Base-by-base conservation (phyloP, 2,797 vertebrate species). In the Propithecus deckenii region DNA sequence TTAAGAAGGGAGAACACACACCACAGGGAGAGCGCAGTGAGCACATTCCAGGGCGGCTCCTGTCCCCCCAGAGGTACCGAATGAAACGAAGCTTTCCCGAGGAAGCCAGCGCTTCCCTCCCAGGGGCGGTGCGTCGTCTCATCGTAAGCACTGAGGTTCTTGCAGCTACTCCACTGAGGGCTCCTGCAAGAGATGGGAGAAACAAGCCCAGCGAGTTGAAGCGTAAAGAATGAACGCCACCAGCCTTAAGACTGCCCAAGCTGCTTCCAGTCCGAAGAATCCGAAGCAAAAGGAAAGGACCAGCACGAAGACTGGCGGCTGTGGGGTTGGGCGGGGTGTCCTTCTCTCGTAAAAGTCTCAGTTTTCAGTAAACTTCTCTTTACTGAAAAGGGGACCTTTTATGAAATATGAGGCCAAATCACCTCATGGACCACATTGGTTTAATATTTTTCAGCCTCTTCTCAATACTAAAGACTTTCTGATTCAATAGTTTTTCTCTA, bases 381-480 rank as follows among this genome's bases (percentile, higher is more conserved):
- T n/a, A 46, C 46, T 14, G 41, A 32, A 80, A 83, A 59, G 28
- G 1, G 0, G 25, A 14, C 7, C 8, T 32, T n/a, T 80, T 71
- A 43, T 30, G 10, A 92, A 69, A 80, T 46, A 25, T 28, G 61
- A 90, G 35, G 46, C 22, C 20, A 30, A 87, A 80, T 78, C 35
- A 63, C 38, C 89, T 69, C 25, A 91, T 12, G 23, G 17, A 38
- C 59, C 32, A 75, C 18, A 76, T 67, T 52, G 46, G 65, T 30
- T 71, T 46, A 72, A 71, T 79, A 41, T 59, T 81, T 87, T 89
- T 32, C 2, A 85, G 1, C 5, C 8, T 83, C 9, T 67, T 81
- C 41, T 81, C 17, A 67, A 59, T 48, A 52, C 55, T 38, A 55
- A 91, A 75, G 74, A 52, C 3, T 84, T 96, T 65, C 57, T 94